Base-by-base conservation (phyloP, 1,140 invertebrate species). In the Protaetia brevitarsis region DNA sequence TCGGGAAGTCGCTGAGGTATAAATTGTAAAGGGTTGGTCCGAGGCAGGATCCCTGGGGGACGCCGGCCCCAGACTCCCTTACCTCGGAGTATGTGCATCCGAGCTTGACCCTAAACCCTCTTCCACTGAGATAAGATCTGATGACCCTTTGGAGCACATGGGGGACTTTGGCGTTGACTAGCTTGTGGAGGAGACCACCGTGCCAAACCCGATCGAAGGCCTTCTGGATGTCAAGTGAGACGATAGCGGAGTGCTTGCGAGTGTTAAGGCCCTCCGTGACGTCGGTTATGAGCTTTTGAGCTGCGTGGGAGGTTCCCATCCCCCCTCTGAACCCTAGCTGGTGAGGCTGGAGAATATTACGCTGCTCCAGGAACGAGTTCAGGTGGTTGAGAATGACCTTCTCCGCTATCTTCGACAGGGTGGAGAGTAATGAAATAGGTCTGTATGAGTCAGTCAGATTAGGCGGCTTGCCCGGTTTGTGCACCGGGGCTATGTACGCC, bases 201-300 rank as follows among this genome's bases (percentile, higher is more conserved):
- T 74, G 72, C 70, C 70, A 74, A 23, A 74, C 71, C 45, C 60
- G 57, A 65, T 76, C 72, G 58, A 74, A 76, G n/a, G 74, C 73
- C 37, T 74, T 71, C 31, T 72, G 67, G 19, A 74, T 41, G 41
- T 75, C 71, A 1, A 75, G 58, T 26, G 70, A 70, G 2, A 72
- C 21, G 16, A 64, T 63, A 10, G 23, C 63, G 30, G 70, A 72
- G 13, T 5, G 31, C 66, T 16, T 19, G 13, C 70, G 69, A 13
- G 60, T 62, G 13, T 73, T 74, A 27, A 71, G 71, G 4, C 66
- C 60, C 2, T 13, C 27, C 3, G 65, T 67, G 0, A 81, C 74
- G 31, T 73, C 63, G 27, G 76, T 60, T 1, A 30, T 28, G n/a
- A 69, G 68, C 45, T 66, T 8, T 8, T 68, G 0, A 2, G 67